phyloP scores from a whole-genome alignment of 2,113 vertebrate genomes.

The Neomonachus schauinslandi region DNA sequence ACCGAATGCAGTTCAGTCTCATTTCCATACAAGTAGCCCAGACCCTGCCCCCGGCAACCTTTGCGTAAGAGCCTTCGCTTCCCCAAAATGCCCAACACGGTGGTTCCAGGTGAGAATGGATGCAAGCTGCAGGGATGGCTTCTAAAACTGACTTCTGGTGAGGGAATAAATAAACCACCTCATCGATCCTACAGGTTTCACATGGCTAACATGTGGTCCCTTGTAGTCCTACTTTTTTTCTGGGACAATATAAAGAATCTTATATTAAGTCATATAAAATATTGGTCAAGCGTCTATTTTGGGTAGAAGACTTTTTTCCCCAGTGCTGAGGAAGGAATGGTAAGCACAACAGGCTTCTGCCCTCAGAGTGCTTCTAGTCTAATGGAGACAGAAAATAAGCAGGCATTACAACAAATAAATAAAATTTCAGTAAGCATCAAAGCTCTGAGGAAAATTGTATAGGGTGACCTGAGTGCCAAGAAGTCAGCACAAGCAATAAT shows the following conservation, averaged over 20 bases:
- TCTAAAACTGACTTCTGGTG: background rate
- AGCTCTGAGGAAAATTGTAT: background rate
- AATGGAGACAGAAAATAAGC: background rate
- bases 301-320: background rate
- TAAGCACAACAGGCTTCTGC: background rate
- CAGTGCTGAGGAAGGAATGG: background rate
- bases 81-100: background rate
- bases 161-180: background rate
- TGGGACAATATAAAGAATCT: background rate
- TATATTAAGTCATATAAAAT: background rate
- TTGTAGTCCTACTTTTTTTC: background rate
- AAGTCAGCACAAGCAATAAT: background rate
- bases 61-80: background rate
- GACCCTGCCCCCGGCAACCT: conserved; percentile 14
- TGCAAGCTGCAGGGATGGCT: background rate
- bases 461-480: background rate
- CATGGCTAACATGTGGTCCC: background rate
- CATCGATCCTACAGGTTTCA: background rate
- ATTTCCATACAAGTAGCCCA: background rate
- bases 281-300: background rate
- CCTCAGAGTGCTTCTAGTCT: background rate
- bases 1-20: background rate
- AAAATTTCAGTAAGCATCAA: background rate
- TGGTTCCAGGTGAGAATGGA: background rate
- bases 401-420: conserved; percentile 8